These are phyloP conservation scores for Colaptes auratus DNA, from an alignment of 2,113 vertebrate species.

Conservation along the genomic window DNA sequence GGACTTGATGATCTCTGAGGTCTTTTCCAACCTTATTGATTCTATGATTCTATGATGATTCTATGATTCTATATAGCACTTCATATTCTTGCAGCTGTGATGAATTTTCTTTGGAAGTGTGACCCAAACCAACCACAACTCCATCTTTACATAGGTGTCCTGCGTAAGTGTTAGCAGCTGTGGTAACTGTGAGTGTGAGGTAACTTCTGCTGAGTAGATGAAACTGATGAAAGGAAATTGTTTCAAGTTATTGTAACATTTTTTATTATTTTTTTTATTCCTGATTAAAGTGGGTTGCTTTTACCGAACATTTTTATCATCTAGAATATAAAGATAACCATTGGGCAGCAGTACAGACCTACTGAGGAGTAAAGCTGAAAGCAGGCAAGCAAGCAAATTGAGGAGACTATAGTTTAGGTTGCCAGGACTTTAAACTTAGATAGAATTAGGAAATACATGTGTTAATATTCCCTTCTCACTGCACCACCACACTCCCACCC, in stretches of 20 bases:
- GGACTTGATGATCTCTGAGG: too few species aligned
- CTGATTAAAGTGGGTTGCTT: not conserved
- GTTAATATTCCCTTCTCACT: not conserved
- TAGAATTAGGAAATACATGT: not conserved
- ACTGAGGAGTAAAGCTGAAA: not conserved
- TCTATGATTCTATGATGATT: too few species aligned
- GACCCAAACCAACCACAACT: not conserved
- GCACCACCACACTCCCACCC: rapidly evolving
- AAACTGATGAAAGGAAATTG: not conserved
- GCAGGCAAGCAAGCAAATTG: not conserved
- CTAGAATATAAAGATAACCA: not conserved
- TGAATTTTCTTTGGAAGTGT: not conserved
- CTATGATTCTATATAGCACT: not conserved
- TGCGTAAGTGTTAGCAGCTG: not conserved
- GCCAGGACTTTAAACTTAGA: not conserved
- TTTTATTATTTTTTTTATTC: not conserved
- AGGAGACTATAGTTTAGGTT: not conserved
- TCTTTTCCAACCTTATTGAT: too few species aligned
- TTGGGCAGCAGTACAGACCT: conserved; percentile 15
- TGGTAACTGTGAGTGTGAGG: not conserved
- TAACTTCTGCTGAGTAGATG: not conserved
- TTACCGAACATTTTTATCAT: not conserved
- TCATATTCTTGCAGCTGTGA: not conserved
- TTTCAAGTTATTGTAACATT: not conserved
- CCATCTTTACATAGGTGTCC: not conserved